Conservation (phyloP, 2,797 vertebrate genomes). For the Lithobates pipiens region DNA sequence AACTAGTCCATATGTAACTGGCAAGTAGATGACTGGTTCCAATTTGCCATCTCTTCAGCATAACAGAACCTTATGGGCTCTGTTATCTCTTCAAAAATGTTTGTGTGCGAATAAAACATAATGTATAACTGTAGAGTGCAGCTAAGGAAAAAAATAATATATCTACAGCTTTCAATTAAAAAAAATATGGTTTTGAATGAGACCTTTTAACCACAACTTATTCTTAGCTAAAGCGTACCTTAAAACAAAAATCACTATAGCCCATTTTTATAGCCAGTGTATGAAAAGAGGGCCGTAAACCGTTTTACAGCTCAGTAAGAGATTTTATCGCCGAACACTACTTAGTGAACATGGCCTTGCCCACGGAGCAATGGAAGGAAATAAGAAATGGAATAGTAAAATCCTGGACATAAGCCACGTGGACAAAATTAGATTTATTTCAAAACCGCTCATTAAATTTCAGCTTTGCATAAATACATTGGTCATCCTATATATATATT, state of each 20-base stretch:
- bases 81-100: too few species aligned
- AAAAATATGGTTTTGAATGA: too few species aligned
- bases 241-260: background rate
- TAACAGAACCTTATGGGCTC: too few species aligned
- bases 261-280: constrained; percentile 17
- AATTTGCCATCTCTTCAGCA: too few species aligned
- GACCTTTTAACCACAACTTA: too few species aligned
- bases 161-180: too few species aligned
- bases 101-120: too few species aligned
- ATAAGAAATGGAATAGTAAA: background rate
- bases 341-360: background rate
- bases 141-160: too few species aligned
- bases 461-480: constrained; percentile 46
- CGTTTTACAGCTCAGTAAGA: constrained; percentile 4
- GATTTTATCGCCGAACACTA: constrained; percentile 1
- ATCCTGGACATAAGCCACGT: background rate
- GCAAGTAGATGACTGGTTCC: too few species aligned
- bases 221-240: too few species aligned
- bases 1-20: too few species aligned
- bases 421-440: background rate
- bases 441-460: constrained; percentile 51
- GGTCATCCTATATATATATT: constrained; percentile 35
- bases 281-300: constrained; percentile 15
- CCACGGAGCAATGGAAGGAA: background rate
- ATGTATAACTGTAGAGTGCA: too few species aligned